These are phyloP conservation scores for Irena cyanogastra DNA, from an alignment of 2,113 vertebrate genomes.

Conservation along the genomic window DNA sequence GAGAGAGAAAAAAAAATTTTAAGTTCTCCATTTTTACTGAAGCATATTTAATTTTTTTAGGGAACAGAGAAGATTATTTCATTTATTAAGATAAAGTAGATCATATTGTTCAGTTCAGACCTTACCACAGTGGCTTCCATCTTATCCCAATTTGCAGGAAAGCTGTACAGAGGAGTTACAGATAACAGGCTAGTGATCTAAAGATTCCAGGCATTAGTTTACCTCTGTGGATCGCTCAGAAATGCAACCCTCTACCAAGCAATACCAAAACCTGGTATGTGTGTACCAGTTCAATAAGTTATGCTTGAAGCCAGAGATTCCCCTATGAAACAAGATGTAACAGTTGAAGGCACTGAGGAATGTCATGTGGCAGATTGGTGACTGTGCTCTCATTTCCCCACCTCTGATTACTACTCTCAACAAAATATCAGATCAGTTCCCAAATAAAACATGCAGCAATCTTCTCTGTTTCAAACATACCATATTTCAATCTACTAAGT, in stretches of 20 bases:
- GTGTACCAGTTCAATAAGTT: not conserved
- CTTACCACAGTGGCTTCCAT: not conserved
- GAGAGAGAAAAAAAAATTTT: too few relatives aligned
- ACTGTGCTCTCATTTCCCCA: not conserved
- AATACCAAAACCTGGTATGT: not conserved
- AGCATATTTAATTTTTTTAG: not conserved
- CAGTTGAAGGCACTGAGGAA: not conserved
- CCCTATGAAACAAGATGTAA: accelerated
- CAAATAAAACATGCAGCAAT: not conserved
- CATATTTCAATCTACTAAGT: not conserved
- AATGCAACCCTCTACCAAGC: not conserved
- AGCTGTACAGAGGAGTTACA: not conserved
- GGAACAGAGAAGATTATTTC: not conserved
- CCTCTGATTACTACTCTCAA: not conserved
- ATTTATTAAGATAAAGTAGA: not conserved
- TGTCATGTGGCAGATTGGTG: not conserved
- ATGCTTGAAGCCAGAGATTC: not conserved
- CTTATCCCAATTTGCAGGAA: not conserved
- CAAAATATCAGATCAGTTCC: not conserved
- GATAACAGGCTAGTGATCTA: not conserved
- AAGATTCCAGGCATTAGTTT: not conserved
- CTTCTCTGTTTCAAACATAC: not conserved
- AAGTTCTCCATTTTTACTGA: not conserved
- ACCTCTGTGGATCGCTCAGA: not conserved
- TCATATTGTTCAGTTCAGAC: not conserved